A percentile compares a stretch with the other conserved stretches of the same genome.
phyloP scores from a whole-genome alignment of 2,797 vertebrate species.

The Chaetophractus vellerosus region DNA sequence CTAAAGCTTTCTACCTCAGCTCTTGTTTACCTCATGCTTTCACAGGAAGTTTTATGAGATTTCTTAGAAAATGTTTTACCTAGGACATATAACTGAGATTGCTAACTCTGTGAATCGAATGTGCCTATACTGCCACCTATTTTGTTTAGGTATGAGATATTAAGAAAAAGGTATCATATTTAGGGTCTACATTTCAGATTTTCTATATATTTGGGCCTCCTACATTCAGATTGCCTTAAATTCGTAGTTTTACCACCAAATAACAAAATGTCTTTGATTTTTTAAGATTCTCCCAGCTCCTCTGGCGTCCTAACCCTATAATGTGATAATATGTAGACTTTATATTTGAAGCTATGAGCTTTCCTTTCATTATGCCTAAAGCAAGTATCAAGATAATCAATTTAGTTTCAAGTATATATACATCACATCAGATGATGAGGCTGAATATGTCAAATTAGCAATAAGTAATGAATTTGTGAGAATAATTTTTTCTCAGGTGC shows the following conservation, averaged over 20 bases:
- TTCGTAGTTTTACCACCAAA: slow-evolving; percentile 36
- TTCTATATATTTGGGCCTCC: neutral
- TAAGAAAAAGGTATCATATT: neutral
- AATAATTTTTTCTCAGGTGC: slow-evolving; percentile 72
- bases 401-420: slow-evolving; percentile 72
- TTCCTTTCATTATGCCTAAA: slow-evolving; percentile 72
- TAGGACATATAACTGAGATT: slow-evolving; percentile 5
- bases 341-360: slow-evolving; percentile 69
- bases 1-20: neutral
- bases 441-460: slow-evolving; percentile 76
- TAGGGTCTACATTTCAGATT: slow-evolving; percentile 35
- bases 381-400: slow-evolving; percentile 73
- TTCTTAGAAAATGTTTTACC: slow-evolving; percentile 36
- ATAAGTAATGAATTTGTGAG: slow-evolving; percentile 73
- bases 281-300: neutral
- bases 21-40: neutral
- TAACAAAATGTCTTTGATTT: slow-evolving; percentile 57
- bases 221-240: slow-evolving; percentile 44
- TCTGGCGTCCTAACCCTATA: slow-evolving; percentile 55
- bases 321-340: slow-evolving; percentile 56
- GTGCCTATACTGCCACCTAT: neutral
- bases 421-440: slow-evolving; percentile 68
- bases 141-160: slow-evolving; percentile 48
- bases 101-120: slow-evolving; percentile 15
- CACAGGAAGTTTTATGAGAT: neutral